Base-by-base conservation (phyloP, 92 coral and sea anemone species). In the Phenganax stokvisi region DNA sequence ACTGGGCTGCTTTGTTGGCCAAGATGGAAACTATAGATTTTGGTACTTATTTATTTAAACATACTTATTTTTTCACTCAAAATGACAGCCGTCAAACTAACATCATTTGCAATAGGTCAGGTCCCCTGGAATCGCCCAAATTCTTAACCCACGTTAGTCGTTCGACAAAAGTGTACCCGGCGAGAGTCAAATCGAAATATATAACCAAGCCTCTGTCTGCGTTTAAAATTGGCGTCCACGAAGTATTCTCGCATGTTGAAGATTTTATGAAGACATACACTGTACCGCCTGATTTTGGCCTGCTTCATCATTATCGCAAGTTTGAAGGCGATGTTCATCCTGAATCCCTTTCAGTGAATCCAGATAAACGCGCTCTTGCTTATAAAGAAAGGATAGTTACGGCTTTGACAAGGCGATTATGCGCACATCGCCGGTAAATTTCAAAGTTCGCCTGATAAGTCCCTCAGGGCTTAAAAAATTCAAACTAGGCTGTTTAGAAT, bases 261-360 rank as follows among this genome's bases (percentile, higher is more conserved):
- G 65, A 75, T 6, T 25, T 13, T 29, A 30, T 75, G 7, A 12
- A 56, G 13, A 55, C 66, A 5, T 57, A 54, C 31, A 51, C 57
- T 3, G 80, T 75, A 2, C 52, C 80, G 7, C 9, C 60, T 13
- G 64, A 56, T 12, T 6, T 13, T 55, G 80, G 51, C 57, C 57
- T 75, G 60, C 80, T 75, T 1, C 80, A 75, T 11, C 80, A 75
- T 55, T 57, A 17, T 29, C 80, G 80, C 13, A 15, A 0, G 80
- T 75, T 75, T 17, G 13, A 17, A 56, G 51, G 65, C 10, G 63
- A 20, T 6, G 37, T 25, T 75, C 51, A 54, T 68, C 73, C 73
- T 2, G 8, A 55, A 0, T n/a, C 80, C 25, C 9, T 51, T 20
- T 55, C 60, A 1, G 20, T 6, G 8, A 6, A 27, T 25, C 52